These are phyloP conservation scores for Oreotrochilus melanogaster DNA, from an alignment of 2,113 vertebrate species.

Conservation along the genomic window DNA sequence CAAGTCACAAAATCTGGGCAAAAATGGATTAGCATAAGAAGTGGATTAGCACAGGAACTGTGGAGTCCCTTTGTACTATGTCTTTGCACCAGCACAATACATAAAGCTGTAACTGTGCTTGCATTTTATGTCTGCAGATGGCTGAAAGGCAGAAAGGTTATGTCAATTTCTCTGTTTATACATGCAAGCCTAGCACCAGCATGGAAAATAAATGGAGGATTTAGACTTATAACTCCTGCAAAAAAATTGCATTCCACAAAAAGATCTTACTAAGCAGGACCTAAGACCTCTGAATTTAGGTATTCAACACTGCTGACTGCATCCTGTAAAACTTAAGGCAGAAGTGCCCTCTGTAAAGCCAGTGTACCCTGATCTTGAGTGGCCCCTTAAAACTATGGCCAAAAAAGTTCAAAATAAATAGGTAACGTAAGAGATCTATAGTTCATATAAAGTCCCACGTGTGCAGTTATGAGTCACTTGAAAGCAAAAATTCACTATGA, in stretches of 20 bases:
- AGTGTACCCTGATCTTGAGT: neutral
- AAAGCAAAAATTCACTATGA: neutral
- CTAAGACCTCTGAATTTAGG: neutral
- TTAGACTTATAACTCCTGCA: neutral
- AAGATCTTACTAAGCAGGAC: neutral
- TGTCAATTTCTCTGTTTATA: constrained; percentile 33
- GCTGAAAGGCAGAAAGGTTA: constrained; percentile 45
- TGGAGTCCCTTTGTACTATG: neutral
- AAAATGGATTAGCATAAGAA: neutral
- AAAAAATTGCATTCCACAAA: constrained; percentile 17
- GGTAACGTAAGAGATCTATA: neutral
- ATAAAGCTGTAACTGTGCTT: constrained; percentile 28
- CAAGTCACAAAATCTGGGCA: constrained; percentile 22
- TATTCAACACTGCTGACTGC: neutral
- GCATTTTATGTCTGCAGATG: neutral
- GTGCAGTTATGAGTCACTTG: neutral
- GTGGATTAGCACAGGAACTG: constrained; percentile 28
- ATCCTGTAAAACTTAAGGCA: neutral
- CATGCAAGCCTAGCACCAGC: neutral
- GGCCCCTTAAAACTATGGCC: neutral
- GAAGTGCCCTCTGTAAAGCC: neutral
- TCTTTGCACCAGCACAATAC: neutral
- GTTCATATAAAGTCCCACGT: neutral
- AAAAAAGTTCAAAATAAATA: neutral
- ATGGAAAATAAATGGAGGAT: constrained; percentile 42